Base-by-base conservation (phyloP, 2,113 vertebrate genomes). In the Promerops cafer region DNA sequence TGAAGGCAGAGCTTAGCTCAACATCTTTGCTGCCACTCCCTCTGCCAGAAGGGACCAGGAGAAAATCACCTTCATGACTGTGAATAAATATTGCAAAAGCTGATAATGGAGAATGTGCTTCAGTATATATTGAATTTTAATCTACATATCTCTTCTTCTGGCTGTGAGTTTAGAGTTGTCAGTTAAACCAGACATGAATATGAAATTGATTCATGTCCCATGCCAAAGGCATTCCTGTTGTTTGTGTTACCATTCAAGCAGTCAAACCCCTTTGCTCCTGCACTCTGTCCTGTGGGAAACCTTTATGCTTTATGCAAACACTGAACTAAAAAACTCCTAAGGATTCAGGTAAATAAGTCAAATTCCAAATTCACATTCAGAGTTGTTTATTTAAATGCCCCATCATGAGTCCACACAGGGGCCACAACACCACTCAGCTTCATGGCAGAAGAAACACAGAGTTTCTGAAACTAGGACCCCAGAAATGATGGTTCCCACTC, bases 351-450 rank as follows among this genome's bases (percentile, higher is more conserved):
- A 60, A 87, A 87, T 24, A 27, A 88, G 16, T 54, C 83, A 59
- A 40, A 80, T 33, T 19, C 42, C 63, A 77, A 75, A 77, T 61
- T 89, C 80, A 61, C 7, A 7, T 83, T 93, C 64, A 92, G 89
- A 92, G 13, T 69, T 94, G 66, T 98, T 98, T 98, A 97, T 98
- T 98, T 98, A 90, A 97, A 89, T 94, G 96, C 94, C 93, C 84
- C 78, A 83, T 65, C 80, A 40, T 35, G 90, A 68, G 52, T 20
- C 85, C 64, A 96, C 45, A 83, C 33, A 2, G 79, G 96, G 47
- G 39, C 69, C 22, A 57, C 49, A 65, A 17, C 2, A 28, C 45
- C 81, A 42, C 92, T 94, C 85, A 71, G 82, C 82, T 50, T 81
- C 69, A 80, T 8, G 0, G 0, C 28, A 63, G 64, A 91, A 87